phyloP scores from a whole-genome alignment of 2,113 vertebrate species.

The Crocuta crocuta region DNA sequence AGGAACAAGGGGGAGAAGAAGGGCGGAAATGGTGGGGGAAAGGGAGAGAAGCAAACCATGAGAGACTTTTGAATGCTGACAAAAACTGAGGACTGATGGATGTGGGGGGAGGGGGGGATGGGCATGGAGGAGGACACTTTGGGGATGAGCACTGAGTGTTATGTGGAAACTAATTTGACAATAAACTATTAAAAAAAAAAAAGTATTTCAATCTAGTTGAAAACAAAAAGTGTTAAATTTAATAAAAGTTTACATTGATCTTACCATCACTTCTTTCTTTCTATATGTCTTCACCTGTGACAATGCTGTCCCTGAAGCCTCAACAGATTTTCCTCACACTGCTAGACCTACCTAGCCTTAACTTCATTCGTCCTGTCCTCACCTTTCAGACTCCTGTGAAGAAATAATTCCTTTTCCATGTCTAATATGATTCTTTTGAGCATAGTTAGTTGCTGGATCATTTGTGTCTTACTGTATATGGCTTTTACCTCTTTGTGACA shows the following conservation, averaged over 20 bases:
- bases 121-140: too few relatives aligned
- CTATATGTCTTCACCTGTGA: background rate
- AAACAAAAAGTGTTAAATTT: background rate
- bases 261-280: slow-evolving; percentile 1
- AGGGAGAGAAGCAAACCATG: too few relatives aligned
- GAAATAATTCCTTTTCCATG: background rate
- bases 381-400: background rate
- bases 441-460: background rate
- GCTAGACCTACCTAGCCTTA: background rate
- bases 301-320: background rate
- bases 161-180: too few relatives aligned
- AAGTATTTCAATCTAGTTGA: slow-evolving; percentile 12
- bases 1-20: too few relatives aligned
- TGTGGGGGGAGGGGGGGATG: too few relatives aligned
- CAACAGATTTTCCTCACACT: background rate
- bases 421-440: background rate
- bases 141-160: too few relatives aligned
- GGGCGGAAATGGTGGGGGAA: too few relatives aligned
- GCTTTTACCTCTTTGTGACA: background rate
- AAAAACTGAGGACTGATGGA: too few relatives aligned
- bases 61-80: too few relatives aligned
- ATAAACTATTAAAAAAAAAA: too few relatives aligned
- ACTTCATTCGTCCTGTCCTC: background rate
- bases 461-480: background rate
- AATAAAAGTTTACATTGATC: background rate